Evolutionary conservation across 2,888 invertebrate genomes (phyloP).

Genomic region (Pristionchus exspectatus): DNA sequence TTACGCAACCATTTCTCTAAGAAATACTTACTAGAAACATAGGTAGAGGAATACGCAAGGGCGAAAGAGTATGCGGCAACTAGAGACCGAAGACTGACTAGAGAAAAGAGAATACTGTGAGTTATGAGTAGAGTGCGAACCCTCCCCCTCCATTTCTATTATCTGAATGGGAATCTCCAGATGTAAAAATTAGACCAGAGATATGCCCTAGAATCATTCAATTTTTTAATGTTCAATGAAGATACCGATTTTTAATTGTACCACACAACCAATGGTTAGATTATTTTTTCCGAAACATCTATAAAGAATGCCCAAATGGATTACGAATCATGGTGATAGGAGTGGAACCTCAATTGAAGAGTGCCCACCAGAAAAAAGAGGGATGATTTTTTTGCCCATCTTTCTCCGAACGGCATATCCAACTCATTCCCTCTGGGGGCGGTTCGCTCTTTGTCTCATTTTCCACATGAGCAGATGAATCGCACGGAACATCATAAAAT

Average conservation of each 20-base stretch:
- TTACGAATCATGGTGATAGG: not conserved
- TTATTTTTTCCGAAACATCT: too few species aligned
- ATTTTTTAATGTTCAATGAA: not conserved
- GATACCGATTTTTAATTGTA: not conserved
- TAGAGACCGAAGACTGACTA: conserved; percentile 7
- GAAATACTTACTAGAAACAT: not conserved
- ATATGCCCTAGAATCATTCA: not conserved
- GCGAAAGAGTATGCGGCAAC: not conserved
- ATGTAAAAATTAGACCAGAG: not conserved
- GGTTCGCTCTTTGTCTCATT: conserved; percentile 28
- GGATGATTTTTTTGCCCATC: not conserved
- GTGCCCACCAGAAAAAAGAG: not conserved
- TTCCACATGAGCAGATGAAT: conserved; percentile 45
- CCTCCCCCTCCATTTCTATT: not conserved
- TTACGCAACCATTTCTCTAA: conserved; percentile 34
- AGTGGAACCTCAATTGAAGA: not conserved
- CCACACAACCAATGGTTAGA: too few species aligned
- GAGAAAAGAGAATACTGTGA: not conserved
- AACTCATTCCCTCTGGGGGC: not conserved
- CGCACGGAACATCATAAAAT: conserved; percentile 33
- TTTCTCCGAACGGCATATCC: conserved; percentile 5
- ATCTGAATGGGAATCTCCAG: not conserved
- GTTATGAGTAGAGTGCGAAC: not conserved
- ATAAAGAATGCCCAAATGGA: too few species aligned
- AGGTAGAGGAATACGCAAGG: not conserved